Evolutionary conservation across 2,888 invertebrate genomes (phyloP), one percentile per base, ranked within the genome.

Genomic region (Podotricha telesiphe): DNA sequence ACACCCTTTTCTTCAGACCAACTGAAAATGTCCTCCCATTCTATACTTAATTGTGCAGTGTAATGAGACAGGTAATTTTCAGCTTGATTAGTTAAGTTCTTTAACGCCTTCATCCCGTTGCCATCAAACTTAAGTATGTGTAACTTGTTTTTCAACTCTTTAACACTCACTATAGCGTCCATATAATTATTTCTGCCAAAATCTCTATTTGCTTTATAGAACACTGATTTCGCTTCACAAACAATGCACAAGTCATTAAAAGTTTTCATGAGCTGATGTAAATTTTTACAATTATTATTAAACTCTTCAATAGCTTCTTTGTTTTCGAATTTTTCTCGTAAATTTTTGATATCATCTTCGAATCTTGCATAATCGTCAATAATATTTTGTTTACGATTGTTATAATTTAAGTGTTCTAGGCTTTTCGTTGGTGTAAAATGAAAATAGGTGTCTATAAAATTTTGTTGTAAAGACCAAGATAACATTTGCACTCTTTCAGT

Each of bases 21-120:
- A 42, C 82, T 82, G 67, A 93, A 93, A 19, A 92, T 85, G 42
- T 89, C 87, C 67, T 92, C 90, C 92, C 91, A 92, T 78, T 93
- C 91, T 28, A 84, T 76, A 71, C 91, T 91, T n/a, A 92, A 73
- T 55, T 91, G 86, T 1, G 92, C 90, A 20, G 81, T 80, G 68
- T 88, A 92, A 13, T 92, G 74, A 0, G 91, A 85, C 3, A 90
- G 72, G 75, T 91, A 91, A 65, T 86, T 91, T 73, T 92, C 89
- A 45, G 86, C 82, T 69, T 90, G 88, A 10, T 83, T 81, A 64
- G 79, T 82, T 0, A 93, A 75, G 58, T 86, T 88, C 0, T 71
- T 67, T 20, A 92, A 69, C 0, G 89, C 91, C 73, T 84, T 84
- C 1, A 73, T 77, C 48, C 85, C 75, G 63, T 86, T 87, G 2